These are phyloP conservation scores for Serinus canaria DNA, from an alignment of 2,113 vertebrate species.

Conservation along the genomic window DNA sequence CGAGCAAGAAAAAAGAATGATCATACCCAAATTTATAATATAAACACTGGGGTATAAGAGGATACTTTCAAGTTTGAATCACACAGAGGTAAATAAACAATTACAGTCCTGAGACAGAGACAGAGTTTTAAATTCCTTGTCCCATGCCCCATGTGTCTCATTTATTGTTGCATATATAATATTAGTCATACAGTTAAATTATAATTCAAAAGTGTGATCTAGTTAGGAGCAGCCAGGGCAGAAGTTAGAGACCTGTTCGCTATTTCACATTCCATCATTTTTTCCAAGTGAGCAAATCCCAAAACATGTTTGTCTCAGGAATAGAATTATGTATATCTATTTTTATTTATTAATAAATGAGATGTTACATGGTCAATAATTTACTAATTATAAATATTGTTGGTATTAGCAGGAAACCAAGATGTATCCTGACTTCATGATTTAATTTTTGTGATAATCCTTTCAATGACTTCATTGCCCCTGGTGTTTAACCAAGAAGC, in stretches of 20 bases:
- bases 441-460: neutral
- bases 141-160: neutral
- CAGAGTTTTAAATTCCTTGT: neutral
- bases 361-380: neutral
- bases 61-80: neutral
- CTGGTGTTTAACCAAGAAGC: neutral
- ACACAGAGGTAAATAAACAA: conserved; percentile 3
- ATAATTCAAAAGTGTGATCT: neutral
- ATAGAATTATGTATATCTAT: neutral
- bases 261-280: neutral
- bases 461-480: neutral
- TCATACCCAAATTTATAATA: neutral
- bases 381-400: neutral
- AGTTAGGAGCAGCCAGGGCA: neutral
- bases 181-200: neutral
- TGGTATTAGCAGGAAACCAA: neutral
- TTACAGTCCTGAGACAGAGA: neutral
- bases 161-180: neutral
- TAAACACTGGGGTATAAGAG: neutral
- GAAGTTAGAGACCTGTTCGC: neutral
- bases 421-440: neutral
- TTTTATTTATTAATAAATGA: neutral
- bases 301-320: neutral
- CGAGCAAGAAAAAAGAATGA: neutral
- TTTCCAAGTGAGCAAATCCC: neutral